Evolutionary conservation across 2,113 vertebrate species (phyloP), one percentile per base, ranked within the genome.

Genomic region (Thalassarche chlororhynchos): DNA sequence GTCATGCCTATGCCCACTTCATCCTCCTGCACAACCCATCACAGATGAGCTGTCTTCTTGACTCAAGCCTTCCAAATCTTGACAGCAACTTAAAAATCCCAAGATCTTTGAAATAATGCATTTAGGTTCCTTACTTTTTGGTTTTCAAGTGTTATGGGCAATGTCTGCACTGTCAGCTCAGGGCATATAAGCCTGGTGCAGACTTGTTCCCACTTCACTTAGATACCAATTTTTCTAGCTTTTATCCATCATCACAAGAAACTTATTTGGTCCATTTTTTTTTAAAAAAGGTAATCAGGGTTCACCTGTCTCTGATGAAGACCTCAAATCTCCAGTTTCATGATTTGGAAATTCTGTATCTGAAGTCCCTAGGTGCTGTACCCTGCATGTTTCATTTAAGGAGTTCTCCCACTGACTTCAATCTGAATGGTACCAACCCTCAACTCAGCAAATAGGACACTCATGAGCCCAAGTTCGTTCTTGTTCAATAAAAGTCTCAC

Each of bases 101-200:
- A 32, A n/a, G 17, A 57, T 49, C 12, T 62, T 74, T 84, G 77
- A 71, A 91, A 49, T 19, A 62, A 81, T 69, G 12, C 17, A 24
- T 58, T 86, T 57, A 58, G 4, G 4, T 72, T 62, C 28, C 34
- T 74, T 89, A 16, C 1, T 15, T 80, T 65, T 75, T 58, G 29
- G 2, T 74, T 93, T 86, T 70, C 36, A 46, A 15, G 13, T 84
- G 25, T 60, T 78, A 34, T 0, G 14, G n/a, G 6, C 19, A 66
- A 51, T 6, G 6, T 52, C 26, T 66, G 28, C 26, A 14, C 20
- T 54, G 38, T 66, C 38, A 84, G 18, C 29, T 77, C 34, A 52
- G 44, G 31, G 6, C 44, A 61, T 0, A 0, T 23, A 78, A 60
- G 18, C 15, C 26, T 2, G 0, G 28, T 58, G 51, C n/a, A 71